phyloP scores from a whole-genome alignment of 2,888 invertebrate species.

The Melieria crassipennis region DNA sequence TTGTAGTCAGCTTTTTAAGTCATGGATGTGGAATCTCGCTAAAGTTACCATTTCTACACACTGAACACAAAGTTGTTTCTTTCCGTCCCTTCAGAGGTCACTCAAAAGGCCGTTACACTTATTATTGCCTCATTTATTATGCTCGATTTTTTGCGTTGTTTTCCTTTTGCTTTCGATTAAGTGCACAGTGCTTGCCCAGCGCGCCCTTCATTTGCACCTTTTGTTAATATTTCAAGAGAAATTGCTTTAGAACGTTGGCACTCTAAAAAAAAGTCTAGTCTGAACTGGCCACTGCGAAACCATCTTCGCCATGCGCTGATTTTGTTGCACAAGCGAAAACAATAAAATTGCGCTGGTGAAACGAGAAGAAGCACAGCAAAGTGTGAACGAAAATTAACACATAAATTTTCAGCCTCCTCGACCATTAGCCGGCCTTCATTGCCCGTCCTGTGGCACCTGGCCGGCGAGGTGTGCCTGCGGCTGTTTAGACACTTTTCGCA shows the following conservation, averaged over 20 bases:
- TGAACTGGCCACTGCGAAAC: not conserved
- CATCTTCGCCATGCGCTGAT: not conserved
- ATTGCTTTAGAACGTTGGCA: constrained; percentile 40
- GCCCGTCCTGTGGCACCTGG: not conserved
- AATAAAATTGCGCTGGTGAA: constrained; percentile 38
- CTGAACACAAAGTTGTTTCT: no score
- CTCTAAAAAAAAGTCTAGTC: not conserved
- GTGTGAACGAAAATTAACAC: constrained; percentile 63
- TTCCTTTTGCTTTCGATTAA: constrained; percentile 36
- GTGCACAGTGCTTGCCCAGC: constrained; percentile 17
- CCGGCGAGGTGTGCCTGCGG: constrained; percentile 26
- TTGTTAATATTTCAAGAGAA: constrained; percentile 48
- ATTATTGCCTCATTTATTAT: constrained; percentile 64
- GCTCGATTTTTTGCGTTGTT: constrained; percentile 39
- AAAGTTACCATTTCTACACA: no score
- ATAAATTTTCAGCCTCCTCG: constrained; percentile 59
- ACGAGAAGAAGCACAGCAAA: constrained; percentile 40
- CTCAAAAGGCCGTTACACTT: constrained; percentile 62
- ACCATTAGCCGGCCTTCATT: not conserved
- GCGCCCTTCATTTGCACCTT: constrained; percentile 49
- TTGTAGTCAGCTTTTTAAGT: no score
- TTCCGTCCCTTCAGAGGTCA: constrained; percentile 42
- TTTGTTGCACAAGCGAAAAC: constrained; percentile 41
- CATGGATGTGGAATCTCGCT: no score
- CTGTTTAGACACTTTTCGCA: constrained; percentile 31